phyloP scores from a whole-genome alignment of 2,113 vertebrate species.

The Camarhynchus parvulus region DNA sequence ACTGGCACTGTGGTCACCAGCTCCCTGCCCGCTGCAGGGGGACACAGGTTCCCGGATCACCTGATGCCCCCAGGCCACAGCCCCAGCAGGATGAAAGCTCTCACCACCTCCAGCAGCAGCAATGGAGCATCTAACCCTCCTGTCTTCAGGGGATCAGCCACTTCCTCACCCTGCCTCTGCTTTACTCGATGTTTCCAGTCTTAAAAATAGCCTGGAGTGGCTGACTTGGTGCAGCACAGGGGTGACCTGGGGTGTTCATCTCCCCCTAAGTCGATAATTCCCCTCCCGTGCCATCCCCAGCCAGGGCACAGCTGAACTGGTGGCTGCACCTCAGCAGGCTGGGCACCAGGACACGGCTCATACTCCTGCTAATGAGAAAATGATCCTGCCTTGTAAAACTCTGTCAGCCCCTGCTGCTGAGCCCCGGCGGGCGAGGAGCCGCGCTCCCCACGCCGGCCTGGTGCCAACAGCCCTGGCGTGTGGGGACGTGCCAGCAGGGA shows the following conservation, averaged over 20 bases:
- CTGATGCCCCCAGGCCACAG: neutral
- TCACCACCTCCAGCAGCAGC: accelerated
- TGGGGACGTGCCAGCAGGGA: neutral
- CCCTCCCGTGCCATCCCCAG: neutral
- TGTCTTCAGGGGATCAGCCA: neutral
- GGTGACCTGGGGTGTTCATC: neutral
- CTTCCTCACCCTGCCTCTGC: neutral
- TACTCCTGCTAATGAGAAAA: neutral
- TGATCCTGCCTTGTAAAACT: neutral
- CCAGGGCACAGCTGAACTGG: neutral
- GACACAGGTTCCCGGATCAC: neutral
- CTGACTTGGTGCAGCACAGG: accelerated
- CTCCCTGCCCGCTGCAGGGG: neutral
- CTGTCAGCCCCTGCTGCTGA: neutral
- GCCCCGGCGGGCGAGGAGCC: accelerated
- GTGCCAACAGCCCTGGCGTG: accelerated
- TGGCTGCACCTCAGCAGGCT: accelerated
- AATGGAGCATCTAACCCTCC: neutral
- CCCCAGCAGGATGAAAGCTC: accelerated
- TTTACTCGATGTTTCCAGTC: neutral
- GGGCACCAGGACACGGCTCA: neutral
- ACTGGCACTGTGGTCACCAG: neutral
- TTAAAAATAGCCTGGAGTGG: neutral
- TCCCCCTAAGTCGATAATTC: neutral
- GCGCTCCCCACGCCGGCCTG: neutral